Conservation (phyloP, 2,797 vertebrate genomes). For the Dryobates pubescens region DNA sequence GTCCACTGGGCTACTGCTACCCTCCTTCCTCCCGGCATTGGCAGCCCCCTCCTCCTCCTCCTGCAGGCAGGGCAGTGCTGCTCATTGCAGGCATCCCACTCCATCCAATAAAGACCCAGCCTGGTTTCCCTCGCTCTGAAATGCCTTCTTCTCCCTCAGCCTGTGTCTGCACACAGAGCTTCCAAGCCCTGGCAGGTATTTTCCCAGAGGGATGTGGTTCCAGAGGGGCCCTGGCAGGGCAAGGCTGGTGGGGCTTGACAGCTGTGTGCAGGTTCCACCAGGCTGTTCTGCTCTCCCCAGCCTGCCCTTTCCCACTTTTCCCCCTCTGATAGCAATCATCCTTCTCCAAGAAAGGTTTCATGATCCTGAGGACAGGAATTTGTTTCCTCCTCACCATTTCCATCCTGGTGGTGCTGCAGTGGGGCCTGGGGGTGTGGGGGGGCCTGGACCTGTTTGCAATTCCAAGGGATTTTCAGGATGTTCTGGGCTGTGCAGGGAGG, state of each 20-base stretch:
- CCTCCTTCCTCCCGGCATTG: not conserved
- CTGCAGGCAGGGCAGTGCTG: fast-evolving
- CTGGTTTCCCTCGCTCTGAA: not conserved
- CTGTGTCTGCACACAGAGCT: not conserved
- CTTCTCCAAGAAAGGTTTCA: not conserved
- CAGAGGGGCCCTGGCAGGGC: constrained; percentile 48
- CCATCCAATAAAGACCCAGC: not conserved
- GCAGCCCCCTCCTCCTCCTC: not conserved
- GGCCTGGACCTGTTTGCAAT: not conserved
- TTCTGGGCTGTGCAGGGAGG: fast-evolving
- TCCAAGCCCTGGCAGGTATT: not conserved
- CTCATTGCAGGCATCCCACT: not conserved
- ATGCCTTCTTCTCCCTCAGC: not conserved
- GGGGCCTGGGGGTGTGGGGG: not conserved
- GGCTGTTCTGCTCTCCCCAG: not conserved
- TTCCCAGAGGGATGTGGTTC: not conserved
- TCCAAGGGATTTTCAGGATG: not conserved
- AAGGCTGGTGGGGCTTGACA: not conserved
- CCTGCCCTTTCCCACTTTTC: not conserved
- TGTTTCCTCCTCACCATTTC: not conserved
- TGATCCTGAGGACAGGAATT: not conserved
- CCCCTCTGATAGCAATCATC: not conserved
- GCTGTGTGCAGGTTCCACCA: constrained; percentile 35
- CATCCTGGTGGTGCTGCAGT: not conserved
- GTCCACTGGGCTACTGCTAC: not conserved